Evolutionary conservation across 2,113 vertebrate species (phyloP).

Genomic region (Gopherus evgoodei): DNA sequence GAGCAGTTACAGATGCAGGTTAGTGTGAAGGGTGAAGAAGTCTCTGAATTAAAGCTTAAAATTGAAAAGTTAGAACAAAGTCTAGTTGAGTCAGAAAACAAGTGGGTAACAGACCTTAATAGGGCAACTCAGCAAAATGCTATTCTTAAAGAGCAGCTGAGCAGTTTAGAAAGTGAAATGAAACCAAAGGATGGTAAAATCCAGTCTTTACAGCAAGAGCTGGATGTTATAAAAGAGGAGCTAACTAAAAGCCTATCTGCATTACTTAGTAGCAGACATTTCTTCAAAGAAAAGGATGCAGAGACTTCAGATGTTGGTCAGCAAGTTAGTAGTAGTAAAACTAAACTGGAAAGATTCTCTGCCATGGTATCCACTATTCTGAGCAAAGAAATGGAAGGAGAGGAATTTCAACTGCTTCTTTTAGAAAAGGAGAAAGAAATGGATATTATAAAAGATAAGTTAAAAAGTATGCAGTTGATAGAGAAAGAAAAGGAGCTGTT

Average conservation of each 20-base stretch:
- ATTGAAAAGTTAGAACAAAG: slow-evolving; percentile 80
- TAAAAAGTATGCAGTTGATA: slow-evolving; percentile 12
- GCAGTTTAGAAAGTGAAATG: slow-evolving; percentile 78
- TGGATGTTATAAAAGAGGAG: slow-evolving; percentile 81
- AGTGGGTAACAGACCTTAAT: slow-evolving; percentile 83
- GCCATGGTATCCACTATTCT: slow-evolving; percentile 72
- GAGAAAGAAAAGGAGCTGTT: slow-evolving; percentile 56
- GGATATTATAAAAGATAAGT: slow-evolving; percentile 47
- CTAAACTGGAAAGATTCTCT: slow-evolving; percentile 78
- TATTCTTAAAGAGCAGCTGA: slow-evolving; percentile 78
- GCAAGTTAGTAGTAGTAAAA: slow-evolving; percentile 68
- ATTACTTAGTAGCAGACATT: slow-evolving; percentile 76
- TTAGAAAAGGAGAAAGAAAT: slow-evolving; percentile 78
- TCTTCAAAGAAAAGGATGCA: slow-evolving; percentile 72
- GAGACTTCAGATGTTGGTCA: slow-evolving; percentile 58
- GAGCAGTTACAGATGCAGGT: slow-evolving; percentile 88
- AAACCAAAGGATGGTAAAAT: slow-evolving; percentile 84
- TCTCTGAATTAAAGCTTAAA: slow-evolving; percentile 79
- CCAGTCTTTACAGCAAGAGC: slow-evolving; percentile 81
- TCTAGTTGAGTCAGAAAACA: slow-evolving; percentile 85
- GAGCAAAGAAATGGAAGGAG: slow-evolving; percentile 78
- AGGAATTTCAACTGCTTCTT: slow-evolving; percentile 70
- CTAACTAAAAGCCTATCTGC: slow-evolving; percentile 75
- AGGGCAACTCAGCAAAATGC: slow-evolving; percentile 80
- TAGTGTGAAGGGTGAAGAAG: slow-evolving; percentile 86